These are phyloP conservation scores for Nephrotoma flavescens DNA, from an alignment of 2,888 invertebrate genomes.

Conservation along the genomic window DNA sequence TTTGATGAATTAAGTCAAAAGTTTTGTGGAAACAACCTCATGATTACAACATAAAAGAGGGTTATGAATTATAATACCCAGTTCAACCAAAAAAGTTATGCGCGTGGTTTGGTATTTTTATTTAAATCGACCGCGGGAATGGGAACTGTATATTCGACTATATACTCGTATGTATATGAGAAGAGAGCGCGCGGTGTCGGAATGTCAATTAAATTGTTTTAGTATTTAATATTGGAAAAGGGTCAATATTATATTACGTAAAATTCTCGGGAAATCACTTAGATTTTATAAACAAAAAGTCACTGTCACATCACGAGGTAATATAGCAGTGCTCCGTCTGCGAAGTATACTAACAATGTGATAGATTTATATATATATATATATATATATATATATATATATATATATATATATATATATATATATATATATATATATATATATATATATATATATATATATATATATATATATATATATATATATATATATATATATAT, in stretches of 20 bases:
- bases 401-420: too few relatives aligned
- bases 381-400: too few relatives aligned
- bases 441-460: too few relatives aligned
- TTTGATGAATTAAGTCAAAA: background rate
- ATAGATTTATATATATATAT: background rate
- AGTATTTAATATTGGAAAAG: background rate
- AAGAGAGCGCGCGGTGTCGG: background rate
- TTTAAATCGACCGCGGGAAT: background rate
- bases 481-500: too few relatives aligned
- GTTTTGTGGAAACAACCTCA: background rate
- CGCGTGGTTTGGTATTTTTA: background rate
- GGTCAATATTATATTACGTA: background rate
- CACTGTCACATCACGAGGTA: background rate
- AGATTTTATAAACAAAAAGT: background rate
- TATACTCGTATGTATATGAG: background rate
- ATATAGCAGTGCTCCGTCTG: background rate
- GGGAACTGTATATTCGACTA: background rate
- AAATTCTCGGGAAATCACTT: background rate
- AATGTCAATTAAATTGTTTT: background rate
- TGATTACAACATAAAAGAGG: background rate
- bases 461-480: too few relatives aligned
- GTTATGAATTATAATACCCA: background rate
- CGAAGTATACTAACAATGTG: background rate
- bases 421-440: too few relatives aligned
- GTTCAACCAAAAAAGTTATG: background rate